Evolutionary conservation across 2,113 vertebrate species (phyloP).

Genomic region (Alces alces): DNA sequence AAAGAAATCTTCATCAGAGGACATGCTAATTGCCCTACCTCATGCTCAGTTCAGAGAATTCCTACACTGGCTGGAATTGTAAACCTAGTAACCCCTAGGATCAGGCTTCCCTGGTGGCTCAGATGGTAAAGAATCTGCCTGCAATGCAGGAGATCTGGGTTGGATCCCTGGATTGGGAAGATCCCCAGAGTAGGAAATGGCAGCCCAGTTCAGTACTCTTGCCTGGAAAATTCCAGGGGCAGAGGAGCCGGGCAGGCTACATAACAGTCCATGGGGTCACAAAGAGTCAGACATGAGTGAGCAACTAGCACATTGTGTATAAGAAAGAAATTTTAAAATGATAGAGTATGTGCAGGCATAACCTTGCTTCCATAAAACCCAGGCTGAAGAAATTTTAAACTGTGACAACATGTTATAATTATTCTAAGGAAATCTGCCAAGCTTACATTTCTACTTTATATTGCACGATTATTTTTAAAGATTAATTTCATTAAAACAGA

Average conservation of each 20-base stretch:
- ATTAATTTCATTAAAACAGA: constrained; percentile 14
- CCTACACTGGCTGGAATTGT: background rate
- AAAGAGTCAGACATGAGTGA: background rate
- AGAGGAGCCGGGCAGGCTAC: background rate
- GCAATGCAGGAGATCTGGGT: background rate
- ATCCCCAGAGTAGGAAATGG: background rate
- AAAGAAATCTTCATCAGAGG: background rate
- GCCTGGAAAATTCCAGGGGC: background rate
- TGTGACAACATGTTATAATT: background rate
- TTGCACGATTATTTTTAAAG: background rate
- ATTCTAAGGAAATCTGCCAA: constrained; percentile 5
- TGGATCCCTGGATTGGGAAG: background rate
- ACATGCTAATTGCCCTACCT: background rate
- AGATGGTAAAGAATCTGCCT: background rate
- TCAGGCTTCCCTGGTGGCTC: background rate
- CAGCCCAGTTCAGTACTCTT: background rate
- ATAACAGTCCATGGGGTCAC: background rate
- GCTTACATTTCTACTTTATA: background rate
- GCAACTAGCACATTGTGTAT: background rate
- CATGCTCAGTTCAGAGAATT: background rate
- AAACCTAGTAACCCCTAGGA: background rate
- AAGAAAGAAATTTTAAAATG: background rate
- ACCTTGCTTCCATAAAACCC: background rate
- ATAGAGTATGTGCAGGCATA: background rate
- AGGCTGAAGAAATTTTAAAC: background rate